Conservation (phyloP, 2,888 invertebrate species). For the Apocheima hispidaria region DNA sequence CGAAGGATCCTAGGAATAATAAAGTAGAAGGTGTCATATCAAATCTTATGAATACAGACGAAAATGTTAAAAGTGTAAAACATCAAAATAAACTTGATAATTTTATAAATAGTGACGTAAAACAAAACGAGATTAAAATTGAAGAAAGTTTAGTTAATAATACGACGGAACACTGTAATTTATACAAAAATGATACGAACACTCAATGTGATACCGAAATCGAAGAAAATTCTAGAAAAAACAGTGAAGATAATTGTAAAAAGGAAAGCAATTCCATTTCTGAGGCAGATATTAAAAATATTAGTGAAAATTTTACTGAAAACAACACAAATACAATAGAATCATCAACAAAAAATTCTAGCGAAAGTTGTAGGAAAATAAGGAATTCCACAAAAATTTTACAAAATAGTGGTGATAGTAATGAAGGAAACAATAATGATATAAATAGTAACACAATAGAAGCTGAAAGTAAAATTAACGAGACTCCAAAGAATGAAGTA, state of each 20-base stretch:
- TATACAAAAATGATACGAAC: too few species aligned
- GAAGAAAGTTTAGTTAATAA: background rate
- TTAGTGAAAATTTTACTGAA: background rate
- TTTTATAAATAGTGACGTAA: background rate
- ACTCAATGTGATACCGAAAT: background rate
- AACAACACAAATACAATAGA: background rate
- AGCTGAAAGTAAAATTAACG: background rate
- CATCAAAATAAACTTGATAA: background rate
- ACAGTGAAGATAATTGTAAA: background rate
- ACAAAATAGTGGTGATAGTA: background rate
- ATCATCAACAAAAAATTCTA: background rate
- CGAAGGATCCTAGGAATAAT: background rate
- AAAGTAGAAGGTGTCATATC: background rate
- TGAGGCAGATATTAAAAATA: background rate
- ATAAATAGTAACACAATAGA: too few species aligned
- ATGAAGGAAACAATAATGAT: background rate
- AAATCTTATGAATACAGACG: background rate
- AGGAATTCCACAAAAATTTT: background rate
- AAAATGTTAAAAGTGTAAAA: background rate
- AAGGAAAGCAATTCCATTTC: background rate
- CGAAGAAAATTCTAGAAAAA: background rate
- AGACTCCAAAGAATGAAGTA: background rate
- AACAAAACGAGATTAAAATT: background rate
- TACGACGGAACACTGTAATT: background rate
- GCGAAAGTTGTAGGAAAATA: background rate